A percentile compares a stretch with the other conserved stretches of the same genome.
Conservation (phyloP, 2,113 vertebrate genomes). For the Pantherophis guttatus region DNA sequence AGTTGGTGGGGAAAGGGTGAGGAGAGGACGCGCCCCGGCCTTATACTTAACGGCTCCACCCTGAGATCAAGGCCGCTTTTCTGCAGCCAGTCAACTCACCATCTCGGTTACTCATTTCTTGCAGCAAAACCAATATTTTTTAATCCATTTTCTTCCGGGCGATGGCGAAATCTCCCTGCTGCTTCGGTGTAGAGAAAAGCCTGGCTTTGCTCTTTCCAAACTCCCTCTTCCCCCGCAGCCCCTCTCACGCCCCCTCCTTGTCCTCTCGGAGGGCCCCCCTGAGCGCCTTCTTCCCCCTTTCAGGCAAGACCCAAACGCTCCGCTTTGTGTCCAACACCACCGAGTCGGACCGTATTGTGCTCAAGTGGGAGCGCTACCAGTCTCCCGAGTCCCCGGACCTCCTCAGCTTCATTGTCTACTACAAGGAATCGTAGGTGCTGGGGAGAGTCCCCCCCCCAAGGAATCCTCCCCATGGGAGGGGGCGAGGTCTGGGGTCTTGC, state of each 20-base stretch:
- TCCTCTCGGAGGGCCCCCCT: rapidly evolving
- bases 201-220: neutral
- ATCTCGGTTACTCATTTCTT: neutral
- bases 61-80: neutral
- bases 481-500: neutral
- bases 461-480: neutral
- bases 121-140: neutral
- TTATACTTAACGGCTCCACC: neutral
- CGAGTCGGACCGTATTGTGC: constrained; percentile 69
- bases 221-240: neutral
- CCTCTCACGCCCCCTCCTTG: neutral
- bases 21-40: neutral
- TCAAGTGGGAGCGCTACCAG: constrained; percentile 77
- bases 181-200: neutral
- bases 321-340: constrained; percentile 75
- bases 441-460: rapidly evolving
- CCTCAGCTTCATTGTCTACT: constrained; percentile 80
- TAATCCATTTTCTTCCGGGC: neutral
- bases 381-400: constrained; percentile 72
- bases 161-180: neutral
- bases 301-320: constrained; percentile 75
- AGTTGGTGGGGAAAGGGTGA: neutral
- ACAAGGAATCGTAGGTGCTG: constrained; percentile 79
- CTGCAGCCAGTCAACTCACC: neutral
- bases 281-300: rapidly evolving